phyloP scores from a whole-genome alignment of 2,888 invertebrate species.

The Eupelmus urozonus region DNA sequence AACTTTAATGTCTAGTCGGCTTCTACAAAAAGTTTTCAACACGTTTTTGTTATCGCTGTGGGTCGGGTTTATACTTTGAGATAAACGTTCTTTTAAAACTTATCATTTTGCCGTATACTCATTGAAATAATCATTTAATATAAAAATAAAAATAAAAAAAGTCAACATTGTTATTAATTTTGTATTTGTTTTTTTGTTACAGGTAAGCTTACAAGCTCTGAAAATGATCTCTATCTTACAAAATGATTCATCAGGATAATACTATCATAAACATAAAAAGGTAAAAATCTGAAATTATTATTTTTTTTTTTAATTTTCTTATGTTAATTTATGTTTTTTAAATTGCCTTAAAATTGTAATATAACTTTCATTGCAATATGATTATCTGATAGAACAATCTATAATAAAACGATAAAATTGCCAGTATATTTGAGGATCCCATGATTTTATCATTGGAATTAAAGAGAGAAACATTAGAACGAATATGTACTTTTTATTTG shows the following conservation, averaged over 20 bases:
- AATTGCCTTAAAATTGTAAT: too few relatives aligned
- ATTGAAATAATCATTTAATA: too few relatives aligned
- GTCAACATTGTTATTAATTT: neutral
- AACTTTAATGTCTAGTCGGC: conserved; percentile 7
- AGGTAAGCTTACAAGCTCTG: conserved; percentile 14
- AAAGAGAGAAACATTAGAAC: conserved; percentile 8
- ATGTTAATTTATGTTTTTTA: too few relatives aligned
- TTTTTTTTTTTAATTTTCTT: too few relatives aligned
- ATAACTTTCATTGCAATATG: neutral
- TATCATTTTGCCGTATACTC: neutral
- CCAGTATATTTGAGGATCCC: neutral
- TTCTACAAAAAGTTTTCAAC: conserved; percentile 20
- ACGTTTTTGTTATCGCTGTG: conserved; percentile 19
- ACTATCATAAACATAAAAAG: neutral
- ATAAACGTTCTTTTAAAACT: conserved; percentile 10
- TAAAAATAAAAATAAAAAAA: neutral
- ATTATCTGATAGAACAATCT: neutral
- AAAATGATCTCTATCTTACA: neutral
- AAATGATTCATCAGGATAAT: neutral
- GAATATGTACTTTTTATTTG: too few relatives aligned
- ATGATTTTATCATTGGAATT: neutral
- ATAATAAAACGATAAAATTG: conserved; percentile 1
- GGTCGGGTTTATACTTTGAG: neutral
- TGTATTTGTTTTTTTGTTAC: conserved; percentile 20
- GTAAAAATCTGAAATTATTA: too few relatives aligned